Conservation (phyloP, 2,888 invertebrate genomes). For the Heteromyza rotundicornis region DNA sequence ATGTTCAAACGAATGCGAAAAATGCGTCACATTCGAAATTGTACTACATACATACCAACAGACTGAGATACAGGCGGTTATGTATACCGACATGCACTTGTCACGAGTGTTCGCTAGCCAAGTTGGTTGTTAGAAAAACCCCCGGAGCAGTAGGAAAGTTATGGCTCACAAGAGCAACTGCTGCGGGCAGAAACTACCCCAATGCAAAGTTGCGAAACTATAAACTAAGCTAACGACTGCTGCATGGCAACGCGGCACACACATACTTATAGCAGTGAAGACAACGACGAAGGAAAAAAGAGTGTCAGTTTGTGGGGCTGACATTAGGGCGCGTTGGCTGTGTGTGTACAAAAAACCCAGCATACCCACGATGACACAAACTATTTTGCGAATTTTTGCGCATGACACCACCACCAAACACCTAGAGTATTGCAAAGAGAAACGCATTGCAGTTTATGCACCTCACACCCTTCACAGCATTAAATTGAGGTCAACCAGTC, state of each 20-base stretch:
- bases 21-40: background rate
- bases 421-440: too few species aligned
- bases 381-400: background rate
- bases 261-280: background rate
- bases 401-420: background rate
- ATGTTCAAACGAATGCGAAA: background rate
- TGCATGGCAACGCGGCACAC: background rate
- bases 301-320: background rate
- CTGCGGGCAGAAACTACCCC: background rate
- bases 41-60: too few species aligned
- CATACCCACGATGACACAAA: background rate
- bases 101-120: background rate
- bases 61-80: too few species aligned
- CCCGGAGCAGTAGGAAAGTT: background rate
- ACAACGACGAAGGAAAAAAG: background rate
- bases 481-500: conserved; percentile 41
- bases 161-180: background rate
- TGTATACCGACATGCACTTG: background rate
- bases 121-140: background rate
- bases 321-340: too few species aligned
- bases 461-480: background rate
- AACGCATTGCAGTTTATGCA: too few species aligned
- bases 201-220: background rate
- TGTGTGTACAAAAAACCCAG: background rate
- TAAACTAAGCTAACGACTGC: too few species aligned